phyloP scores from a whole-genome alignment of 2,113 vertebrate species.

The Ascaphus truei region DNA sequence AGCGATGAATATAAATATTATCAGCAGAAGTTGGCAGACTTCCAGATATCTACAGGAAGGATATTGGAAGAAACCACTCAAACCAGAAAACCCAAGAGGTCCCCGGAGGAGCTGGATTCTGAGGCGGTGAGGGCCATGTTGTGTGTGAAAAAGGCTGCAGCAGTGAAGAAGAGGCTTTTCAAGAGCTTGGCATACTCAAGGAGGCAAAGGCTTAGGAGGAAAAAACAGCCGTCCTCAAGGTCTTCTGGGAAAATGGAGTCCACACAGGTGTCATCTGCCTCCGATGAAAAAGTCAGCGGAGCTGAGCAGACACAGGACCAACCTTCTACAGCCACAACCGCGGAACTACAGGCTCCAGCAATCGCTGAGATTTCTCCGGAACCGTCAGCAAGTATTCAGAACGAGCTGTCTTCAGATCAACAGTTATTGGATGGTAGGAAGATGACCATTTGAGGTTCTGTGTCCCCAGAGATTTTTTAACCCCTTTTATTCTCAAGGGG shows the following conservation, averaged over 20 bases:
- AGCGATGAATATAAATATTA: constrained; percentile 71
- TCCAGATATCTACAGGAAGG: constrained; percentile 38
- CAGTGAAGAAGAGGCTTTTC: constrained; percentile 57
- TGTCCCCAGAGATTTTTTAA: too few species aligned
- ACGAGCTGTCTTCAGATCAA: not conserved
- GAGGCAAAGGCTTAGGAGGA: constrained; percentile 45
- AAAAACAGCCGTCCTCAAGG: too few species aligned
- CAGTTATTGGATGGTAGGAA: not conserved
- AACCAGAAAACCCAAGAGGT: constrained; percentile 25
- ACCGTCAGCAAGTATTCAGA: not conserved
- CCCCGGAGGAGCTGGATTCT: constrained; percentile 25
- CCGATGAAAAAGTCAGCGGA: not conserved
- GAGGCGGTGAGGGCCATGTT: constrained; percentile 57
- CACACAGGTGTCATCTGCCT: not conserved
- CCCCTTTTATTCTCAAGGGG: too few species aligned
- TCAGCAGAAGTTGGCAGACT: constrained; percentile 57
- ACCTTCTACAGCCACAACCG: too few species aligned
- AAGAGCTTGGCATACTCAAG: constrained; percentile 38
- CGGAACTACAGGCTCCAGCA: not conserved
- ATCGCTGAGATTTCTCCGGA: not conserved
- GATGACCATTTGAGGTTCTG: too few species aligned
- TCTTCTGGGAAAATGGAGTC: too few species aligned
- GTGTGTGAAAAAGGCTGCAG: constrained; percentile 52
- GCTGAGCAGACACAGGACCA: too few species aligned
- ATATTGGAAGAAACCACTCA: not conserved